phyloP scores from a whole-genome alignment of 2,797 vertebrate species.

The Jordanella pulchra region DNA sequence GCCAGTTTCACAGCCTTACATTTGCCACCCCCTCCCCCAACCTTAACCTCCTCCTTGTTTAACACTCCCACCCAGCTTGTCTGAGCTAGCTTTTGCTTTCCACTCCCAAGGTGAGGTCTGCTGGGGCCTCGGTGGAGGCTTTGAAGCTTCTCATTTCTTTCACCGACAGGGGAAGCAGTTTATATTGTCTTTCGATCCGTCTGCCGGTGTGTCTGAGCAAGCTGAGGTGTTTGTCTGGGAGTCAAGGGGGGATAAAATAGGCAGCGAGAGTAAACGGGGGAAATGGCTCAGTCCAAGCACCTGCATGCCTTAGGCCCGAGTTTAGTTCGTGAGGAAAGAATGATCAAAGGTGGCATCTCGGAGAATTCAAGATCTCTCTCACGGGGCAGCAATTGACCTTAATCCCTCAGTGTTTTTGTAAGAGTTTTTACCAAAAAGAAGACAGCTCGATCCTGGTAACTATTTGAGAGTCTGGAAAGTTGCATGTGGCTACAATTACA shows the following conservation, averaged over 20 bases:
- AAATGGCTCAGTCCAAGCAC: slow-evolving; percentile 24
- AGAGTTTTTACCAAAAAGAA: background rate
- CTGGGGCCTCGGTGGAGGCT: slow-evolving; percentile 34
- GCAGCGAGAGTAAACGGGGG: slow-evolving; percentile 30
- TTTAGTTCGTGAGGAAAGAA: slow-evolving; percentile 12
- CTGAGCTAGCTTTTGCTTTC: slow-evolving; percentile 32
- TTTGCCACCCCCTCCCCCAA: slow-evolving; percentile 30
- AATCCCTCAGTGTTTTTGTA: background rate
- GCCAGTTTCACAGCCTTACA: slow-evolving; percentile 38
- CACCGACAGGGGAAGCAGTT: slow-evolving; percentile 49
- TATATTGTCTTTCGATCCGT: slow-evolving; percentile 19
- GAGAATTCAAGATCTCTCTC: background rate
- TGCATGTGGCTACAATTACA: background rate
- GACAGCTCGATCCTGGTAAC: background rate
- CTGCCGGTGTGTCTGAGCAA: slow-evolving; percentile 30
- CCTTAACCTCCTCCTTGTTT: background rate
- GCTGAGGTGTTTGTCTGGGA: slow-evolving; percentile 46
- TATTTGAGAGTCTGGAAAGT: background rate
- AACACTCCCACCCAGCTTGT: slow-evolving; percentile 17
- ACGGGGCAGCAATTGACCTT: background rate
- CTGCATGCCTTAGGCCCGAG: slow-evolving; percentile 31
- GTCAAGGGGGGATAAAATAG: slow-evolving; percentile 24
- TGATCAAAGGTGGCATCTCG: slow-evolving; percentile 2
- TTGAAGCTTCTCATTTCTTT: slow-evolving; percentile 52
- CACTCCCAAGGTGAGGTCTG: slow-evolving; percentile 45